A percentile compares a stretch with the other conserved stretches of the same genome.
Evolutionary conservation across 64 coral and sea anemone genomes (phyloP).

Genomic region (Exaiptasia diaphana): DNA sequence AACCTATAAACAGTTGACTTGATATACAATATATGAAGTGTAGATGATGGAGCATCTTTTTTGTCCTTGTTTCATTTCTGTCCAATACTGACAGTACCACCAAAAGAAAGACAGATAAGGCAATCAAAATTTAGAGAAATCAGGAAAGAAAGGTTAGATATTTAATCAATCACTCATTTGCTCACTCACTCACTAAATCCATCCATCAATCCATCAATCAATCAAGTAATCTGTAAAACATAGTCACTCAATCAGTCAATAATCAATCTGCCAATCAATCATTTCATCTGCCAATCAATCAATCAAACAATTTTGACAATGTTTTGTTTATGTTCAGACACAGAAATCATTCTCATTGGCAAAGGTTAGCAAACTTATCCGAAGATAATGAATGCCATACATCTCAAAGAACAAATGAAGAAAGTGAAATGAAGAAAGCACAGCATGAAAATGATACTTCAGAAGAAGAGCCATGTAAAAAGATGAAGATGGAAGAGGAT

Average conservation of each 20-base stretch:
- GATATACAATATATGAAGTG: no score
- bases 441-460: not conserved
- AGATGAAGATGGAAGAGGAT: not conserved
- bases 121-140: slow-evolving; percentile 93
- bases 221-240: not conserved
- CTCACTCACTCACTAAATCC: not conserved
- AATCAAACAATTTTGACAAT: not conserved
- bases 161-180: not conserved
- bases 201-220: not conserved
- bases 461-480: not conserved
- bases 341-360: slow-evolving; percentile 42
- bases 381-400: no score
- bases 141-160: slow-evolving; percentile 82
- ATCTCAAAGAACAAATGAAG: not conserved
- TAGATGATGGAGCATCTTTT: no score
- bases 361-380: not conserved
- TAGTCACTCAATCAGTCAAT: not conserved
- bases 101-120: slow-evolving; percentile 78
- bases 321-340: not conserved
- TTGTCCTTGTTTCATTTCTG: slow-evolving; percentile 5
- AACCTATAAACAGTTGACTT: no score
- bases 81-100: slow-evolving; percentile 65
- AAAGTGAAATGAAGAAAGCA: not conserved
- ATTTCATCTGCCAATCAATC: not conserved
- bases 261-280: not conserved